Conservation (phyloP, 2,888 invertebrate genomes). For the Drosophila phalerata region DNA sequence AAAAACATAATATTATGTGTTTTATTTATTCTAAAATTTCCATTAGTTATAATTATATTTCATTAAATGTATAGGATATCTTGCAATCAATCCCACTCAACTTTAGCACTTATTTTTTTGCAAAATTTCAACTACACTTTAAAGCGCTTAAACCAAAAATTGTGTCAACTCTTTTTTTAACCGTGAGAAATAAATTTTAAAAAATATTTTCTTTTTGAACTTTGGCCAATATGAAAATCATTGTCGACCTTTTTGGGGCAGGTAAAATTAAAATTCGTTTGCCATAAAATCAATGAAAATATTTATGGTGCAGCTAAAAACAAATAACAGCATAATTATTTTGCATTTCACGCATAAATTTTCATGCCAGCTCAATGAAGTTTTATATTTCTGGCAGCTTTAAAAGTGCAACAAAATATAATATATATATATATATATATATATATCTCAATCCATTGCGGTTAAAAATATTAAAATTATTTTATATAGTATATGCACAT, state of each 20-base stretch:
- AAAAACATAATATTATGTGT: no score
- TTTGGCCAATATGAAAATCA: slow-evolving; percentile 14
- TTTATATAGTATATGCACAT: slow-evolving; percentile 17
- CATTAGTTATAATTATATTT: no score
- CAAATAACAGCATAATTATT: slow-evolving; percentile 64
- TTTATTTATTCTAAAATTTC: no score
- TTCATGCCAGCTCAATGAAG: slow-evolving; percentile 29
- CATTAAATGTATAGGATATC: not conserved
- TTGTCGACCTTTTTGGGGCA: slow-evolving; percentile 14
- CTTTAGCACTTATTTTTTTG: not conserved
- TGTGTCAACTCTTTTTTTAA: slow-evolving; percentile 7
- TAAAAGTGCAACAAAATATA: slow-evolving; percentile 39
- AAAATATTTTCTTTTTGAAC: slow-evolving; percentile 3
- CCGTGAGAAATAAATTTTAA: slow-evolving; percentile 14
- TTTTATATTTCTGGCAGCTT: slow-evolving; percentile 1
- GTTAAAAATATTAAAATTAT: slow-evolving; percentile 23
- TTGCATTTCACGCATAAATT: slow-evolving; percentile 59
- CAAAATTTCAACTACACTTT: not conserved
- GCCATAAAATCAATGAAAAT: slow-evolving; percentile 74
- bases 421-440: not conserved
- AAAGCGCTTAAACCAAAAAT: not conserved
- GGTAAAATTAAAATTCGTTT: slow-evolving; percentile 60
- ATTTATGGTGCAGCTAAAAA: slow-evolving; percentile 59
- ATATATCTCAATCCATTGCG: slow-evolving; percentile 6
- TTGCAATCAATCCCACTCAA: no score